Evolutionary conservation across 2,888 invertebrate species (phyloP), one percentile per base, ranked within the genome.

Genomic region (Podabrus alpinus): DNA sequence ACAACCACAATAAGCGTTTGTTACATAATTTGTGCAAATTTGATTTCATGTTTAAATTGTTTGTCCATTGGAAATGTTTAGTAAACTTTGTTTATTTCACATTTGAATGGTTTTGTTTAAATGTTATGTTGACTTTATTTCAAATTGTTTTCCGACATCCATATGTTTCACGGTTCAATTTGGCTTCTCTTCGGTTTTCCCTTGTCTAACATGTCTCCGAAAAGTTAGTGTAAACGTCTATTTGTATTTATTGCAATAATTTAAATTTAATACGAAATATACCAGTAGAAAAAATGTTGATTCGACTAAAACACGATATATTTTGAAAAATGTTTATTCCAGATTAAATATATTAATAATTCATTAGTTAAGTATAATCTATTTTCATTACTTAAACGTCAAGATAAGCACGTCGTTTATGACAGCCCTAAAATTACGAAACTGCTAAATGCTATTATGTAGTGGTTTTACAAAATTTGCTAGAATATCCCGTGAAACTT

Each of bases 111-210:
- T 67, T 67, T 67, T 29, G 67, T 25, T 67, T 21, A 24, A 67
- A 21, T 67, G 62, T 64, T 19, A n/a, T 29, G 68, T 45, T 59
- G 68, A 21, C 29, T 21, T 45, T 68, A 29, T 59, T 68, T 16
- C 11, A 66, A 68, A 73, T 69, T 73, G 73, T 73, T 73, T 73
- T 66, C 73, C 15, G 15, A 59, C 73, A 66, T 69, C 45, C 64
- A 59, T 73, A 64, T 73, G 73, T 66, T 73, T 45, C 24, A 29
- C 59, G 7, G 70, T 70, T 61, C 29, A 74, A 70, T 74, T 74
- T 70, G 73, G 67, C 70, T 67, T 70, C 70, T 74, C 66, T 67
- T 66, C 25, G 73, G 70, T 66, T 69, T 73, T 66, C 66, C 60
- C 59, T 45, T 67, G 70, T 74, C 70, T 70, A 70, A 74, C 70